Evolutionary conservation across 2,113 vertebrate species (phyloP), one percentile per base, ranked within the genome.

Genomic region (Vireo altiloquus): DNA sequence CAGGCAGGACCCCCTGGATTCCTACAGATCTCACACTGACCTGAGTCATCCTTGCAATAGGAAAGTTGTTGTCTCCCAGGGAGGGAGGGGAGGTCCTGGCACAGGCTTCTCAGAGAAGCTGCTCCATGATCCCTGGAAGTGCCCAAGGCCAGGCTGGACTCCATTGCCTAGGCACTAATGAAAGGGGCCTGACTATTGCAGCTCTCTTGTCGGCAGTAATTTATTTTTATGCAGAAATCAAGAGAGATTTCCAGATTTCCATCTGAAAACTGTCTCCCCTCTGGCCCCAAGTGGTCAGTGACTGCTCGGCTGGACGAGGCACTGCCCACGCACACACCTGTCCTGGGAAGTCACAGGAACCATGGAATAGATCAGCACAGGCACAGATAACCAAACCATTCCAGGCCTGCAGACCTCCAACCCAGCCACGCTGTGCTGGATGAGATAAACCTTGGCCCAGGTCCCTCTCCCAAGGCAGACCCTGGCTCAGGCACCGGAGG

Each of bases 311-410:
- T 16, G 33, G 35, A 33, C 0, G 0, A 82, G 52, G 33, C 4
- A 2, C 40, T 35, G 54, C 16, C 8, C 27, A 21, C 0, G 0
- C 63, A 42, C 60, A 7, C 3, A 1, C 13, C 52, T 68, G n/a
- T 72, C 46, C 74, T 3, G 15, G 49, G 49, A 16, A 53, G 70
- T 15, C 74, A 44, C 7, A 2, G 47, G 25, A 28, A 33, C 42
- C 21, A 1, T 4, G 3, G 27, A 11, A 18, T 13, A 7, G 56
- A 25, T 22, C 53, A n/a, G 39, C 18, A 30, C 4, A 18, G 50
- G 11, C 6, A 0, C 23, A 37, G 75, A 80, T 19, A 47, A 66
- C 54, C 6, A 24, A 46, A 27, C 12, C 4, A 0, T 39, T 72
- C 40, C 1, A 4, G 33, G 69, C 40, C 44, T 60, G 40, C 37